Base-by-base conservation (phyloP, 2,797 vertebrate species). In the Falco columbarius region DNA sequence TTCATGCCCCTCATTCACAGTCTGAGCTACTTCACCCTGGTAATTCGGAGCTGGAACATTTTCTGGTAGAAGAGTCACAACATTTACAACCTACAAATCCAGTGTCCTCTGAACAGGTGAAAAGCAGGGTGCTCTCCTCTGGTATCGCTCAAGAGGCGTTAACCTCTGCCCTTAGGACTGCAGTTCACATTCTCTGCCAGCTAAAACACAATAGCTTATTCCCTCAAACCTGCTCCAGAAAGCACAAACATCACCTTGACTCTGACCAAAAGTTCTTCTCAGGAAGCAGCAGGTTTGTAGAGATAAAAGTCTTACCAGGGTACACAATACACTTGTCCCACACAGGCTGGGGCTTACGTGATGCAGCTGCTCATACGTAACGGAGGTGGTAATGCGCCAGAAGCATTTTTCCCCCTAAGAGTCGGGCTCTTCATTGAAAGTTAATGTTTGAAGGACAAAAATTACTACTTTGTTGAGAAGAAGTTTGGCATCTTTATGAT, bases 251-350 rank as follows among this genome's bases (percentile, higher is more conserved):
- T 32, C 61, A 29, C 62, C 46, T 54, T 17, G 26, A 47, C 34
- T 63, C 77, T 34, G 24, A 56, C 24, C 51, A 58, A 8, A 47
- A 86, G 36, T 13, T 46, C 42, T 86, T 29, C 51, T 38, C 0
- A 0, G 7, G n/a, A 72, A 75, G 67, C 55, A 88, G 72, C 6
- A 26, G 66, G 34, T 66, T 52, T 40, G n/a, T 16, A 29, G 23
- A 62, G 79, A 51, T 9, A n/a, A 79, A 79, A 58, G 26, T 59
- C 52, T 18, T 22, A 61, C 44, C 16, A 14, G 18, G 40, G 34
- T 27, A 34, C 6, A 21, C 0, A 0, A 52, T 5, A 26, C 1
- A 0, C 36, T 62, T 9, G 12, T 34, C 63, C 61, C 21, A 49
- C 14, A 7, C 73, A 23, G 73, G 32, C 63, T 21, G 27, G 44